Conservation (phyloP, 2,888 invertebrate species). For the Brachycybe producta region DNA sequence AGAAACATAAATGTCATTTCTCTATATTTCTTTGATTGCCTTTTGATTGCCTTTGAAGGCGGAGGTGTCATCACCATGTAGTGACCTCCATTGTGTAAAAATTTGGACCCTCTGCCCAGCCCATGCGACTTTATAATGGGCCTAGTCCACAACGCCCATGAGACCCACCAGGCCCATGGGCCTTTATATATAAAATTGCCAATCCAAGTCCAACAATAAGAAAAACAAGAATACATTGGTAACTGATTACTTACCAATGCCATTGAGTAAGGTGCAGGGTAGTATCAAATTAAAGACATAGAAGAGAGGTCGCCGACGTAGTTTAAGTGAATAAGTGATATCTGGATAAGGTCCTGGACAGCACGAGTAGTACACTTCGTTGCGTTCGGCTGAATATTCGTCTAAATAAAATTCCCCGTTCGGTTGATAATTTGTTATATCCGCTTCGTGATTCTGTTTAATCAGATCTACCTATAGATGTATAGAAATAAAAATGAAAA, state of each 20-base stretch:
- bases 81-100: no score
- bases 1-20: no score
- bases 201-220: no score
- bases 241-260: conserved; percentile 51
- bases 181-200: no score
- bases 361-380: conserved; percentile 63
- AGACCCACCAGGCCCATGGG: no score
- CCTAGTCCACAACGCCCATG: no score
- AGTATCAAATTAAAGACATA: conserved; percentile 75
- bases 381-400: conserved; percentile 56
- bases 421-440: conserved; percentile 76
- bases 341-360: conserved; percentile 72
- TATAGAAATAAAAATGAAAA: not conserved
- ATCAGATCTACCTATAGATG: conserved; percentile 53
- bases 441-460: conserved; percentile 60
- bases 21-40: no score
- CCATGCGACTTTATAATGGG: no score
- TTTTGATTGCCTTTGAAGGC: no score
- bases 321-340: conserved; percentile 63
- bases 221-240: no score
- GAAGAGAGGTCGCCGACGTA: conserved; percentile 63
- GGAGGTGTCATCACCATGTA: no score
- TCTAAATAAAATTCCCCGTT: conserved; percentile 79
- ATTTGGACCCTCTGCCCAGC: no score
- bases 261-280: conserved; percentile 71